Conservation (phyloP, 2,888 invertebrate species). For the Geotrupes spiniger region DNA sequence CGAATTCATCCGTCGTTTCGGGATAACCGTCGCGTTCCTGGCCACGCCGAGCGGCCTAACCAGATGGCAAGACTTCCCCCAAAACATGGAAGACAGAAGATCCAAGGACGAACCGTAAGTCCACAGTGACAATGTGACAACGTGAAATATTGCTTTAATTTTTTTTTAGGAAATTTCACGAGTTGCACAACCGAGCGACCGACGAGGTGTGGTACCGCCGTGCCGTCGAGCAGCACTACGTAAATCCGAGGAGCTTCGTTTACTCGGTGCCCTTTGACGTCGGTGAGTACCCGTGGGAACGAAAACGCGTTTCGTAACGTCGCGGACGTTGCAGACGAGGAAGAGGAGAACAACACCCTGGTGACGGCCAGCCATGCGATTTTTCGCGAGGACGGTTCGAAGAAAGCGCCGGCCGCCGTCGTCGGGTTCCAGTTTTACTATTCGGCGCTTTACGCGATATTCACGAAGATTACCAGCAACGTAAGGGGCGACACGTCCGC, state of each 20-base stretch:
- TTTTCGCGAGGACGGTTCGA: conserved; percentile 54
- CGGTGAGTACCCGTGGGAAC: conserved; percentile 37
- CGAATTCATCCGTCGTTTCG: conserved; percentile 79
- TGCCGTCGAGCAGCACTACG: conserved; percentile 81
- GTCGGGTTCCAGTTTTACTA: conserved; percentile 84
- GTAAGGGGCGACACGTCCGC: conserved; percentile 52
- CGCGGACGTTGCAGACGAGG: conserved; percentile 27
- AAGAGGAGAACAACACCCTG: conserved; percentile 57
- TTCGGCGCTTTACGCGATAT: conserved; percentile 70
- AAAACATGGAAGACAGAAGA: conserved; percentile 52
- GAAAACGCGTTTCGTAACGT: background rate
- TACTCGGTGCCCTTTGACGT: conserved; percentile 74
- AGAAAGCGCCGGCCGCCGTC: conserved; percentile 66
- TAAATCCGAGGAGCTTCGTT: conserved; percentile 76
- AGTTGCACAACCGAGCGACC: conserved; percentile 71
- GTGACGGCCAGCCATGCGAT: conserved; percentile 88
- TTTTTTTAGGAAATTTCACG: conserved; percentile 63
- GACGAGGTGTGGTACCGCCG: conserved; percentile 88
- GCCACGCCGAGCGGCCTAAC: conserved; percentile 89
- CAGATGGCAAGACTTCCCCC: conserved; percentile 77
- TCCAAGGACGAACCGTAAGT: conserved; percentile 35
- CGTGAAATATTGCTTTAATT: background rate
- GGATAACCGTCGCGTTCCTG: conserved; percentile 81
- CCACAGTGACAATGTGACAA: background rate
- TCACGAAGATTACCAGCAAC: conserved; percentile 77